phyloP scores from a whole-genome alignment of 2,888 invertebrate genomes.

The Lacanobia wlatinum region DNA sequence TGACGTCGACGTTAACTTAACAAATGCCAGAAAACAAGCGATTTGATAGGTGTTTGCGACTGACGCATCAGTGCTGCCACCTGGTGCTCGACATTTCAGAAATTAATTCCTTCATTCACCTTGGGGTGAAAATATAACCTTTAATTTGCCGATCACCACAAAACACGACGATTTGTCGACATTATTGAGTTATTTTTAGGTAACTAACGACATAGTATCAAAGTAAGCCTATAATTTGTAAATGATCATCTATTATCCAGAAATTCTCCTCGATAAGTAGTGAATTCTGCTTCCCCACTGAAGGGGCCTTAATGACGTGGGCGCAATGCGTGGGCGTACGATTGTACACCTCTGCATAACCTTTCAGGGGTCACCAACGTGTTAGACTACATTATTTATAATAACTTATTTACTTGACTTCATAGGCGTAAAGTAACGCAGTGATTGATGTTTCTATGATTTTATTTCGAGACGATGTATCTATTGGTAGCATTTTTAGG shows the following conservation, averaged over 20 bases:
- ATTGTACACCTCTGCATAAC: conserved; percentile 39
- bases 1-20: too few relatives aligned
- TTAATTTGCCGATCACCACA: neutral
- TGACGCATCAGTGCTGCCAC: too few relatives aligned
- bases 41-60: too few relatives aligned
- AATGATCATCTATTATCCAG: neutral
- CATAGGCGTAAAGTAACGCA: neutral
- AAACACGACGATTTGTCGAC: neutral
- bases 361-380: conserved; percentile 34
- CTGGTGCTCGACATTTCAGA: too few relatives aligned
- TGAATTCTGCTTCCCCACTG: neutral
- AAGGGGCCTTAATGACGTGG: conserved; percentile 10
- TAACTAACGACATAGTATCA: neutral
- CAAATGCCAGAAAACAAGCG: too few relatives aligned
- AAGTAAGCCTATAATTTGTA: neutral
- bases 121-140: neutral
- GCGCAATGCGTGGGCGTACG: conserved; percentile 32
- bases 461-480: neutral
- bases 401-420: conserved; percentile 7
- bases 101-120: neutral
- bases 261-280: neutral
- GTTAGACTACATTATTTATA: conserved; percentile 17
- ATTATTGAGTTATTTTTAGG: neutral
- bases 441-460: conserved; percentile 8
- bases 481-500: neutral